Evolutionary conservation across 2,888 invertebrate genomes (phyloP), one percentile per base, ranked within the genome.

Genomic region (Acanthoscelides obtectus): DNA sequence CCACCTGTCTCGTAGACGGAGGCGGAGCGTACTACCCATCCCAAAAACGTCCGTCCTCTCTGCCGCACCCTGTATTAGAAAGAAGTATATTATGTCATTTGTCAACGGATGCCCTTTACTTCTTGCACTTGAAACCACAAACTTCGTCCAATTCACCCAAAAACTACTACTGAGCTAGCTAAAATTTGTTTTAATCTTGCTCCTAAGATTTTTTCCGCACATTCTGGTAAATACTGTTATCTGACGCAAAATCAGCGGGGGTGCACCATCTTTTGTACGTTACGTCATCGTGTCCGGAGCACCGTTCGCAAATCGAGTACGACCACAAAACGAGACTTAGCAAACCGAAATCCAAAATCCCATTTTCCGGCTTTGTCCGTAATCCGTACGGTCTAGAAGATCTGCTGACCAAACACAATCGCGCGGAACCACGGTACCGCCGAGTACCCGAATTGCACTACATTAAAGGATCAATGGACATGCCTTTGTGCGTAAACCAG

Each of bases 391-490:
- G 45, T 45, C 45, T 17, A 45, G 45, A 4, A 6, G 45, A 45
- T 45, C 45, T 45, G 45, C 45, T 45, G 45, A 45, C 45, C 45
- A 45, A 45, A 45, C 45, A 45, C 45, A 45, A 45, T 45, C 45
- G 45, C 45, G 17, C 45, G 45, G 73, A 78, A 77, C n/a, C n/a
- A 6, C 45, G 12, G 8, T 45, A 12, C 45, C 12, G 45, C 45
- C 17, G 17, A 45, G n/a, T n/a, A 68, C 77, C 75, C 71, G 75
- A 78, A 78, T 78, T 77, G 74, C 72, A 73, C 67, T 72, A 71
- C 72, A 75, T 75, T 72, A 73, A 70, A 65, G 64, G 27, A 22
- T 75, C 74, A 74, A 75, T 72, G 68, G 75, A 63, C 19, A 67
- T 64, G 65, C 70, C 65, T 73, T 75, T 74, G 75, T 72, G 69